phyloP scores from a whole-genome alignment of 2,888 invertebrate genomes.

The Catocala fraxini region DNA sequence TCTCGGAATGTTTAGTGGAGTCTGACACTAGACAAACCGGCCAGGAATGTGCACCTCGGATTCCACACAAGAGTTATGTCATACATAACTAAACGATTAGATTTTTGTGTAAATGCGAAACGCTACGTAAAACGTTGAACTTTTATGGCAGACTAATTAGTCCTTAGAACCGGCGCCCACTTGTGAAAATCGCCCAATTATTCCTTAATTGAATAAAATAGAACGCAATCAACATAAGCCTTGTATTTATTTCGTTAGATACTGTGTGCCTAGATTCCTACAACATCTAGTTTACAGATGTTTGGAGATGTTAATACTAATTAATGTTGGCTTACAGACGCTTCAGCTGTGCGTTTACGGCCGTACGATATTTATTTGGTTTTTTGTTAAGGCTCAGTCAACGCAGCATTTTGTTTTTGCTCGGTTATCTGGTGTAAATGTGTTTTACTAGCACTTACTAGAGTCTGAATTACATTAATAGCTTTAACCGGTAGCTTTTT shows the following conservation, averaged over 20 bases:
- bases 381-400: neutral
- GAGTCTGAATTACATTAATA: no score
- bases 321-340: neutral
- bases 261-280: slow-evolving; percentile 3
- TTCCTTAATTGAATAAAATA: slow-evolving; percentile 31
- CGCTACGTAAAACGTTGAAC: slow-evolving; percentile 3
- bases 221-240: slow-evolving; percentile 25
- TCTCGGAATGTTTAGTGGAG: slow-evolving; percentile 77
- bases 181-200: slow-evolving; percentile 29
- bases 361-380: neutral
- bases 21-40: slow-evolving; percentile 53
- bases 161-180: slow-evolving; percentile 12
- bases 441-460: no score
- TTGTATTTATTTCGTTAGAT: slow-evolving; percentile 28
- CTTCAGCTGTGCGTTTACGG: neutral
- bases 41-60: slow-evolving; percentile 58
- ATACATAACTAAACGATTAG: slow-evolving; percentile 10
- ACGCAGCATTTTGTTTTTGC: neutral
- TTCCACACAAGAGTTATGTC: slow-evolving; percentile 42
- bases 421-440: no score
- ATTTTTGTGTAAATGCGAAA: slow-evolving; percentile 8
- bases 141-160: slow-evolving; percentile 17
- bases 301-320: slow-evolving; percentile 20
- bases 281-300: slow-evolving; percentile 20
- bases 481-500: no score